Percentiles rank a stretch among this genome's conserved stretches.
Evolutionary conservation across 1,140 invertebrate species (phyloP).

Genomic region (Brachystomella parvula): DNA sequence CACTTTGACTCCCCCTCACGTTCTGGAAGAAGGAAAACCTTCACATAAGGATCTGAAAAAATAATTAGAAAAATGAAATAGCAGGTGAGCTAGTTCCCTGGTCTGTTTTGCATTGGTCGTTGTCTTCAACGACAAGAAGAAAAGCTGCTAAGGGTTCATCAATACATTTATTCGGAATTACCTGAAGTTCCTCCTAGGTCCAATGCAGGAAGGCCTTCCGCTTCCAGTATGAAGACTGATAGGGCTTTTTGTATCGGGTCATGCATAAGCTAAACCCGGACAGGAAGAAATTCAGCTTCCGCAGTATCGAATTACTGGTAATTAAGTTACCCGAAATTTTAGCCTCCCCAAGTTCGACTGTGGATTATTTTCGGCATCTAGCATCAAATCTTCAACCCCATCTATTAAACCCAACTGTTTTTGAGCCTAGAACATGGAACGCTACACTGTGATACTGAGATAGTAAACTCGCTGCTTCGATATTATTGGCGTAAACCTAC

Average conservation of each 20-base stretch:
- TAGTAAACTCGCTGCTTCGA: not conserved
- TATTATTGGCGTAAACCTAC: not conserved
- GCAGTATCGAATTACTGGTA: not conserved
- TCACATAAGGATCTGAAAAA: slow-evolving; percentile 3
- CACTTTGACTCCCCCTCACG: not conserved
- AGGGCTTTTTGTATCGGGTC: not conserved
- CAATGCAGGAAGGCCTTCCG: not conserved
- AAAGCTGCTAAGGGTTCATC: no score
- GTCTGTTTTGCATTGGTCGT: no score
- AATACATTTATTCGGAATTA: no score
- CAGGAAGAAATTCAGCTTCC: not conserved
- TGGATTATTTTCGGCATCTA: not conserved
- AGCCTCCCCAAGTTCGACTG: not conserved
- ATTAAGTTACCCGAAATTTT: not conserved
- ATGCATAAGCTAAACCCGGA: not conserved
- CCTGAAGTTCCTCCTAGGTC: not conserved
- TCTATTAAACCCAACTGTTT: not conserved
- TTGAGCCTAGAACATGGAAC: not conserved
- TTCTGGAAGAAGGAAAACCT: not conserved
- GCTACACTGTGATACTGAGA: not conserved
- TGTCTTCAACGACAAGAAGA: no score
- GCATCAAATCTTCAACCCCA: not conserved
- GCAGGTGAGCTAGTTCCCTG: no score
- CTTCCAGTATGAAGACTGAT: not conserved
- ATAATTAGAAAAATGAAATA: no score